Evolutionary conservation across 2,113 vertebrate genomes (phyloP), one percentile per base, ranked within the genome.

Genomic region (Dasyprocta punctata): DNA sequence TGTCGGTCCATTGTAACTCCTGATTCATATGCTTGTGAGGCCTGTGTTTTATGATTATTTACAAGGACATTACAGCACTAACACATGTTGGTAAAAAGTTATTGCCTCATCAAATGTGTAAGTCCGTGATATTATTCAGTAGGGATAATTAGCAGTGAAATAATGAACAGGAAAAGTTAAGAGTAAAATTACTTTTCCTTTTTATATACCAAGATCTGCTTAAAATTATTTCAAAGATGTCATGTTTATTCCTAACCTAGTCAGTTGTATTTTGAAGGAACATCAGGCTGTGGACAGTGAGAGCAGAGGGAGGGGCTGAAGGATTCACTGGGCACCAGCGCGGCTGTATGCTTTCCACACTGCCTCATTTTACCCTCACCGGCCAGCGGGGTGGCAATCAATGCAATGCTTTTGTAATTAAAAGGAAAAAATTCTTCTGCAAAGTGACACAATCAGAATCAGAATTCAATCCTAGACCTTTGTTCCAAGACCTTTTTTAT

Each of bases 391-490:
- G 17, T 19, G 6, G 33, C 10, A 20, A 30, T 61, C 5, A 2
- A 26, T 22, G 38, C 0, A 7, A 82, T 44, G 36, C 17, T 77
- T 71, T 49, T 65, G 63, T 49, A 44, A 38, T 60, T 49, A 24
- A 83, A 94, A 30, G n/a, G n/a, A 60, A n/a, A 89, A 24, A 41
- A 65, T 77, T 69, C 30, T 47, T 54, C 58, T 26, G 96, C 49
- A 24, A 65, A 80, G 19, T 83, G 78, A 38, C 58, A 65, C 9
- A 77, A 58, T 83, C 63, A 75, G 24, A 47, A 77, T 86, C n/a
- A 78, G 78, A 92, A 93, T 82, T 87, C 88, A 92, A 78, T 67
- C 90, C 87, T 16, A 65, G 65, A 54, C 71, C 73, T 96, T 41
- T 90, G 10, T 58, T 86, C 14, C 65, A 65, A 47, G 19, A 6